Evolutionary conservation across 2,113 vertebrate genomes (phyloP).

Genomic region (Nymphicus hollandicus): DNA sequence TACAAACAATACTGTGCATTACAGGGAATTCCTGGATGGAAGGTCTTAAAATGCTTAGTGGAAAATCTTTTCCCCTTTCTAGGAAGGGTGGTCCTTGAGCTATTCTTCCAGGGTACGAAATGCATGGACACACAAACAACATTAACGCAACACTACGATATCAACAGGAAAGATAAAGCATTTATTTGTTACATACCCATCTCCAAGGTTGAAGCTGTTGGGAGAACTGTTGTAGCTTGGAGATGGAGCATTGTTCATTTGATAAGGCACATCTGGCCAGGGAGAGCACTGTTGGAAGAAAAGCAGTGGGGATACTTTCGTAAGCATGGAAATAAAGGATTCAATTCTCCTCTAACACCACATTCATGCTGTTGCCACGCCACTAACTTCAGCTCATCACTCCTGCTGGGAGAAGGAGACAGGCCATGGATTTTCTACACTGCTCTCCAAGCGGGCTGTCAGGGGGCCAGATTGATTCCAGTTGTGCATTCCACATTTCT

Average conservation of each 20-base stretch:
- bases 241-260: slow-evolving; percentile 82
- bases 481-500: slow-evolving; percentile 59
- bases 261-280: slow-evolving; percentile 86
- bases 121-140: background rate
- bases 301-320: slow-evolving; percentile 45
- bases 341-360: slow-evolving; percentile 27
- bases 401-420: slow-evolving; percentile 44
- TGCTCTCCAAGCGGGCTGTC: slow-evolving; percentile 14
- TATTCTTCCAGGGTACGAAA: background rate
- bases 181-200: slow-evolving; percentile 80
- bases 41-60: background rate
- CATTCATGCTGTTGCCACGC: slow-evolving; percentile 55
- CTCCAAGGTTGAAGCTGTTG: slow-evolving; percentile 80
- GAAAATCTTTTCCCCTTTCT: background rate
- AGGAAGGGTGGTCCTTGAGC: background rate
- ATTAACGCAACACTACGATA: background rate
- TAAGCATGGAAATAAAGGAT: slow-evolving; percentile 39
- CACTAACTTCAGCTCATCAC: slow-evolving; percentile 47
- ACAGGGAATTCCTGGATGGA: background rate
- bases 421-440: slow-evolving; percentile 33
- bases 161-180: background rate
- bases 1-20: background rate
- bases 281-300: slow-evolving; percentile 83
- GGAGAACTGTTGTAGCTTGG: slow-evolving; percentile 87
- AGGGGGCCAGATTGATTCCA: slow-evolving; percentile 56